phyloP scores from a whole-genome alignment of 2,113 vertebrate genomes.

The Nothocercus julius region DNA sequence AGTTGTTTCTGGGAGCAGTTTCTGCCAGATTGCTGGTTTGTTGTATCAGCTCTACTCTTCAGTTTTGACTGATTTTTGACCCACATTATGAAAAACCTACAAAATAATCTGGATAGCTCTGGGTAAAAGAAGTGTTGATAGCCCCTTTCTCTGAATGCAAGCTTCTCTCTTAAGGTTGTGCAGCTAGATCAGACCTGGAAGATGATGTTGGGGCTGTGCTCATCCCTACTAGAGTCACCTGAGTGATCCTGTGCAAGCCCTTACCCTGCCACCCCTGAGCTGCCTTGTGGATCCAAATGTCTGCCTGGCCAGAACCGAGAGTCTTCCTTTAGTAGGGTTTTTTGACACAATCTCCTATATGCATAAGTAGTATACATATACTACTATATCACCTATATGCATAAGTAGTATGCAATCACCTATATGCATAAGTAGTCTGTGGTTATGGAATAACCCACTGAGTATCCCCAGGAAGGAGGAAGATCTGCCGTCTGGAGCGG shows the following conservation, averaged over 20 bases:
- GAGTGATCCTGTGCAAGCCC: neutral
- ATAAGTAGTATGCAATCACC: neutral
- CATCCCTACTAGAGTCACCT: neutral
- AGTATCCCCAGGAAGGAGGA: conserved; percentile 1
- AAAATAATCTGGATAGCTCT: neutral
- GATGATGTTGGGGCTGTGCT: neutral
- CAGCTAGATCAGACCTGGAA: neutral
- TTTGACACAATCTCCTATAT: neutral
- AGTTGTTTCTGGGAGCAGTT: neutral
- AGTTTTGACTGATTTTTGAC: neutral
- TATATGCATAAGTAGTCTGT: no score
- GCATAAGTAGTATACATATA: neutral
- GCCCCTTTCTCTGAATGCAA: neutral
- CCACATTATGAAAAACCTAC: neutral
- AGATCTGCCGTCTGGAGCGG: conserved; percentile 8
- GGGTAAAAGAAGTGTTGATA: neutral
- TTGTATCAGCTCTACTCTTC: neutral
- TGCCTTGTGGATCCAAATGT: neutral
- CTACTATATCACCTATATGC: neutral
- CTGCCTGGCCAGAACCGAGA: neutral
- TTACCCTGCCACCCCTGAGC: neutral
- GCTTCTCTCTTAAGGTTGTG: neutral
- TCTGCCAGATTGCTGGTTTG: neutral
- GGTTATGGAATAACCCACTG: neutral
- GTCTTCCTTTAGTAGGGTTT: neutral